Evolutionary conservation across 1,140 invertebrate species (phyloP), one percentile per base, ranked within the genome.

Genomic region (Drosophila albomicans): DNA sequence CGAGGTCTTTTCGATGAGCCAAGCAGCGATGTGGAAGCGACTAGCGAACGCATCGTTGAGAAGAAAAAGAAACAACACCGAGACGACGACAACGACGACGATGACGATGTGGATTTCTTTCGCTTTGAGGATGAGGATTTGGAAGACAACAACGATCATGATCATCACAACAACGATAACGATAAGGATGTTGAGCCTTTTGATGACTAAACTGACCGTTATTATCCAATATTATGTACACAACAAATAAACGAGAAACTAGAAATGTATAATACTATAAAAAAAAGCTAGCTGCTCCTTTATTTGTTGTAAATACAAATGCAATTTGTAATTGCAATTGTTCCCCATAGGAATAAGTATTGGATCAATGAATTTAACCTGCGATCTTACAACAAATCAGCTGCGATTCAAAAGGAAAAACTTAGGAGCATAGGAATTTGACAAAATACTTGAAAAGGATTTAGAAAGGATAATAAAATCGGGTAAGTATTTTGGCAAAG

Each of bases 21-120:
- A 0, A 46, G 52, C 2, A 25, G 7, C 35, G 35, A 38, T 5
- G 56, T 15, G 7, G 45, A 63, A 1, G 58, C 20, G 3, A 49
- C 52, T 10, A 68, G 7, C 13, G 32, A 59, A 7, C 35, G 35
- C 3, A 54, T n/a, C 41, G 11, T 43, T 43, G 41, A 54, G 57
- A 15, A 46, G 20, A 41, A 61, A 25, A 13, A 48, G 2, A 13
- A 58, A 0, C 45, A 49, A 16, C 35, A 67, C 15, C 41, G 43
- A 61, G 20, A 15, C 38, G 25, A 38, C 0, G 43, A 38, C 25
- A 59, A 77, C 20, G 56, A 78, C 2, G 38, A 72, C 10, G 65
- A 52, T 28, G 67, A 30, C 11, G 57, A 85, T 16, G 46, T 85
- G 1, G 85, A 88, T 32, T 89, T 85, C 54, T 88, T 88, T 20